Conservation (phyloP, 1,140 invertebrate species). For the Plectrocnemia conspersa region DNA sequence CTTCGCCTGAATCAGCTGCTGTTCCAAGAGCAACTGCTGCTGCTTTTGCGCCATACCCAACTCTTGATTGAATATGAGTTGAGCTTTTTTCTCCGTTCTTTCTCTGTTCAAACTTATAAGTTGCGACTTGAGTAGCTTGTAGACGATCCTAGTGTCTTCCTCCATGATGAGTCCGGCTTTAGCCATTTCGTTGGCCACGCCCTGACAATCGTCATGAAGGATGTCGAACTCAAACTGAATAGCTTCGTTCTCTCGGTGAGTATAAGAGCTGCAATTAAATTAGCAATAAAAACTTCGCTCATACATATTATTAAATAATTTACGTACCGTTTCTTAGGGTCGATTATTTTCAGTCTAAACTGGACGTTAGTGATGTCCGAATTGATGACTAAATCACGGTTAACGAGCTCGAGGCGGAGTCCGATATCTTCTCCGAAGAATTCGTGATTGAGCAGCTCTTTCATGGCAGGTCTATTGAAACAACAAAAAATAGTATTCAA, state of each 20-base stretch:
- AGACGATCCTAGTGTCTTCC: conserved; percentile 84
- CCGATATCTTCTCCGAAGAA: conserved; percentile 97
- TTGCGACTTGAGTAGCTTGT: conserved; percentile 82
- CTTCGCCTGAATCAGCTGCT: conserved; percentile 50
- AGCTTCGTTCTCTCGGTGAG: conserved; percentile 97
- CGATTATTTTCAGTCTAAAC: conserved; percentile 88
- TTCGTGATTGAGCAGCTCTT: conserved; percentile 91
- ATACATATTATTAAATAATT: neutral
- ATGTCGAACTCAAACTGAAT: conserved; percentile 99
- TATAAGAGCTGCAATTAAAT: conserved; percentile 36
- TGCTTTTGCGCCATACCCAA: conserved; percentile 54
- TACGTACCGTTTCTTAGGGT: conserved; percentile 84
- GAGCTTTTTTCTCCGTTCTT: conserved; percentile 54
- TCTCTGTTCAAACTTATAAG: conserved; percentile 58
- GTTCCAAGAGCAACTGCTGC: conserved; percentile 50
- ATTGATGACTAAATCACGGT: conserved; percentile 49
- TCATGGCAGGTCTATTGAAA: conserved; percentile 75
- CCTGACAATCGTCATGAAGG: conserved; percentile 86
- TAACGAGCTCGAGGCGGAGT: conserved; percentile 88
- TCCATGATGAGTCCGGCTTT: conserved; percentile 85
- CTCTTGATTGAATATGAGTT: conserved; percentile 58
- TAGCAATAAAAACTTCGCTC: neutral
- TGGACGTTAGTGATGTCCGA: conserved; percentile 66
- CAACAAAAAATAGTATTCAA: conserved; percentile 17
- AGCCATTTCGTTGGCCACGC: conserved; percentile 94